Base-by-base conservation (phyloP, 1,140 invertebrate species). In the Apis dorsata region DNA sequence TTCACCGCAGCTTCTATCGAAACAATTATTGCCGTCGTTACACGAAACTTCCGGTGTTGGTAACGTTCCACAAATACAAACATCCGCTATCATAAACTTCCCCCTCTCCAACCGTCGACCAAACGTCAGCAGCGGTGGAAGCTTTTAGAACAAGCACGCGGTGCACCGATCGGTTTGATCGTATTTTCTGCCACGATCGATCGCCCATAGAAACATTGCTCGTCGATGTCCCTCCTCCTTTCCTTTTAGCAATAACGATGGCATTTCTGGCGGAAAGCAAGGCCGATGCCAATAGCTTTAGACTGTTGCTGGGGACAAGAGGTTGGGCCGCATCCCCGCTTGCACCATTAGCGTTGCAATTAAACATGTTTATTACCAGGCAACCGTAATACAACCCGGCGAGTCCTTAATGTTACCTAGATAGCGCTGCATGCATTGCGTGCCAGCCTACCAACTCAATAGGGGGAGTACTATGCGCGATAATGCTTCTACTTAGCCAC, bases 351-450 rank as follows among this genome's bases (percentile, higher is more conserved):
- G 87, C 82, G 83, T 89, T 87, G 87, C 88, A 90, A 89, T 90
- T 90, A 89, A 90, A 90, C 85, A 89, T 90, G 89, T 91, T 91
- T 91, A 91, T 90, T 90, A 87, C 85, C 73, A 66, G 88, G 83
- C 84, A 86, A 83, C 75, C 77, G 84, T 87, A 90, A 90, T 90
- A 82, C 83, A 88, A 81, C 81, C 63, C 81, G 79, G 85, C 86
- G 85, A 90, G 85, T 90, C 76, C 87, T 89, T 90, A 90, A 90
- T 88, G 81, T 81, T 85, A 57, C 81, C 70, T 74, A 85, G 88
- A 86, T 88, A 90, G 85, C 83, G 83, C 59, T 57, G 86, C 86
- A 79, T 86, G 80, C 81, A 77, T 87, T 84, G 89, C 88, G 79
- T 89, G 86, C 85, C 84, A 79, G 71, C 68, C 74, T 19, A 57